Evolutionary conservation across 2,888 invertebrate genomes (phyloP).

Genomic region (Aethes cnicana): DNA sequence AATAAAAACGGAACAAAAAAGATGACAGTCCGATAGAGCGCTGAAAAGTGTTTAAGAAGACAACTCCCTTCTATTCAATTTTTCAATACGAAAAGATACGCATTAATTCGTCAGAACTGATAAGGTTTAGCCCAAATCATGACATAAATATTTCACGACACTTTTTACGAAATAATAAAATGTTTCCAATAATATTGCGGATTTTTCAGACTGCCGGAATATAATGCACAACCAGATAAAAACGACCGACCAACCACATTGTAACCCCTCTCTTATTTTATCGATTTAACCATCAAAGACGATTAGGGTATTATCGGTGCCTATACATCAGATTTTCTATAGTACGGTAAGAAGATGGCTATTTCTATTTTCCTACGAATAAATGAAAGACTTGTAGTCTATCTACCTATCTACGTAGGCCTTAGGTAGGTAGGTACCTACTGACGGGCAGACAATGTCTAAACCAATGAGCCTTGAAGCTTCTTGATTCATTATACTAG

Average conservation of each 20-base stretch:
- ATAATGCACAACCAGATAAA: constrained; percentile 15
- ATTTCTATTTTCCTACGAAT: too few relatives aligned
- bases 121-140: constrained; percentile 10
- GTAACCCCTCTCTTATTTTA: constrained; percentile 8
- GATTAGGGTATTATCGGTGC: background rate
- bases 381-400: too few relatives aligned
- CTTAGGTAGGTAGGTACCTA: background rate
- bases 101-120: constrained; percentile 15
- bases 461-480: too few relatives aligned
- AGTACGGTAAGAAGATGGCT: too few relatives aligned
- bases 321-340: too few relatives aligned
- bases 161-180: constrained; percentile 11
- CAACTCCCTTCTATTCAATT: background rate
- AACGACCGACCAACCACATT: constrained; percentile 7
- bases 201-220: constrained; percentile 11
- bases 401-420: too few relatives aligned
- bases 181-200: constrained; percentile 15
- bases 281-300: constrained; percentile 1
- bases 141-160: constrained; percentile 17
- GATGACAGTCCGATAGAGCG: background rate
- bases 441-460: background rate
- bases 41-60: background rate
- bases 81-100: constrained; percentile 8
- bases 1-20: background rate
- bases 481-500: too few relatives aligned